phyloP scores from a whole-genome alignment of 2,113 vertebrate genomes.

The Mohoua ochrocephala region DNA sequence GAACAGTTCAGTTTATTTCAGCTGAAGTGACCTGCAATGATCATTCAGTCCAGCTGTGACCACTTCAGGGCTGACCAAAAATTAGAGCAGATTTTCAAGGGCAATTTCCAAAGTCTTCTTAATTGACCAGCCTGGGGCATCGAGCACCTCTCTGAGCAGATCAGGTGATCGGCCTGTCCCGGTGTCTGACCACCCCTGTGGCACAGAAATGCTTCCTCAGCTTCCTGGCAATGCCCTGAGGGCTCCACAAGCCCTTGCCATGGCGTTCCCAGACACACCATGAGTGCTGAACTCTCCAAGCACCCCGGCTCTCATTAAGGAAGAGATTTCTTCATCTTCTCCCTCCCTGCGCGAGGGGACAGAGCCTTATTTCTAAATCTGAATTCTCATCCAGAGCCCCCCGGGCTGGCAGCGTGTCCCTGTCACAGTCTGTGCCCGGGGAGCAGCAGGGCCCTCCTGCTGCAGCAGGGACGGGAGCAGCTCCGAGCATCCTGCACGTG shows the following conservation, averaged over 20 bases:
- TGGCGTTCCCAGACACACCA: background rate
- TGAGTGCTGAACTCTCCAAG: background rate
- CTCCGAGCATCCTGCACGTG: background rate
- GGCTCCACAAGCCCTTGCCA: background rate
- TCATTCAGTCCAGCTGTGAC: background rate
- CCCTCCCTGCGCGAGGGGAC: accelerated
- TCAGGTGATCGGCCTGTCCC: background rate
- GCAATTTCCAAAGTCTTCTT: background rate
- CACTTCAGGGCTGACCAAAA: background rate
- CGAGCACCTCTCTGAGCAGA: accelerated
- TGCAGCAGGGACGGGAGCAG: background rate
- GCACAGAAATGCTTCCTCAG: background rate
- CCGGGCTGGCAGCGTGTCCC: background rate
- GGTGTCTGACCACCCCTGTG: background rate
- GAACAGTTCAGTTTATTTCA: background rate
- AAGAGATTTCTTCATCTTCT: background rate
- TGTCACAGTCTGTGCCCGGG: background rate
- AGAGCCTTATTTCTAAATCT: background rate
- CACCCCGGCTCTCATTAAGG: background rate
- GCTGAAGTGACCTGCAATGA: background rate
- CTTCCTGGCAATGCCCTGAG: background rate
- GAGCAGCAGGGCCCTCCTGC: background rate
- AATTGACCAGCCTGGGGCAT: background rate
- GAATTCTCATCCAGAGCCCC: background rate
- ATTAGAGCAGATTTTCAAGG: background rate